Evolutionary conservation across 2,113 vertebrate species (phyloP).

Genomic region (Scalopus aquaticus): DNA sequence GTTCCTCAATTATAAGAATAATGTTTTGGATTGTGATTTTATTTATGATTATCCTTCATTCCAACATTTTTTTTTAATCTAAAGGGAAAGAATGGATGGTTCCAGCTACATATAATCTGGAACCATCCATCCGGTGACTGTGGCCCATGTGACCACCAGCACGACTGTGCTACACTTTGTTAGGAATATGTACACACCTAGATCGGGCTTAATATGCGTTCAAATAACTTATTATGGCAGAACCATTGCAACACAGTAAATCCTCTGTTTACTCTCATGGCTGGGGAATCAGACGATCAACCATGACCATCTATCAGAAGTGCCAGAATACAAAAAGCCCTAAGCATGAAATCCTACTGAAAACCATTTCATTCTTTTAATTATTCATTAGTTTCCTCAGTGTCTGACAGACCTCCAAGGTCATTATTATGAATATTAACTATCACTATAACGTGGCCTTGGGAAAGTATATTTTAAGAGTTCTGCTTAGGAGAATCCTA

Average conservation of each 20-base stretch:
- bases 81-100: not conserved
- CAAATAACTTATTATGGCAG: not conserved
- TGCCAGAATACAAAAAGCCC: not conserved
- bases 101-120: not conserved
- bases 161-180: not conserved
- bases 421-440: conserved; percentile 13
- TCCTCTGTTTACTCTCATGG: not conserved
- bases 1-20: not conserved
- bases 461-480: not conserved
- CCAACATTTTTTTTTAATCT: not conserved
- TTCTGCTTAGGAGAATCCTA: not conserved
- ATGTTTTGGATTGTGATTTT: not conserved
- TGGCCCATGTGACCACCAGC: not conserved
- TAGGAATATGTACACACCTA: not conserved
- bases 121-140: too few species aligned
- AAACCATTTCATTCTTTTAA: conserved; percentile 30
- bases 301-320: not conserved
- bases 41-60: not conserved
- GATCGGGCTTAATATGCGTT: not conserved
- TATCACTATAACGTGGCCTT: not conserved
- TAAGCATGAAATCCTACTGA: conserved; percentile 52
- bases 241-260: not conserved
- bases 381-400: conserved; percentile 29
- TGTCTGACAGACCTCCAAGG: not conserved
- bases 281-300: conserved; percentile 32